A percentile compares a stretch with the other conserved stretches of the same genome.
phyloP scores from a whole-genome alignment of 2,888 invertebrate genomes.

The Pandemis cinnamomeana region DNA sequence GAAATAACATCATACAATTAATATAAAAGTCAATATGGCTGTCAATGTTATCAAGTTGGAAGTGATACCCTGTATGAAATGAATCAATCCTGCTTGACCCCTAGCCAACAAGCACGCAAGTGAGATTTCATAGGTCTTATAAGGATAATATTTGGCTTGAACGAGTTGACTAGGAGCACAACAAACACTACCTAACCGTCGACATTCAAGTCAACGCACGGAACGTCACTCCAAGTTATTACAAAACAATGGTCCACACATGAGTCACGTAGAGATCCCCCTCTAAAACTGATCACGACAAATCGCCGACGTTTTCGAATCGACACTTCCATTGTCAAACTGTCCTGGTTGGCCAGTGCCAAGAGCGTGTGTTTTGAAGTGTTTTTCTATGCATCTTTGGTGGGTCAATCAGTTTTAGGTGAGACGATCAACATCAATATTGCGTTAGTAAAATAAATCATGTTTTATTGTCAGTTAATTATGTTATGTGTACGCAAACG shows the following conservation, averaged over 20 bases:
- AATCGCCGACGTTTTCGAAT: not conserved
- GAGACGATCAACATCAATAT: not conserved
- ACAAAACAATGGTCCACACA: constrained; percentile 21
- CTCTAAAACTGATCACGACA: not conserved
- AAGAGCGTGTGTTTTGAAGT: no score
- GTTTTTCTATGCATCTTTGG: no score
- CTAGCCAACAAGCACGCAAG: not conserved
- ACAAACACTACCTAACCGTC: not conserved
- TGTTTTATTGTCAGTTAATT: not conserved
- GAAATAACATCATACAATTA: constrained; percentile 4
- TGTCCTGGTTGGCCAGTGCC: no score
- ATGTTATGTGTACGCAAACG: not conserved
- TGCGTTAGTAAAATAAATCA: not conserved
- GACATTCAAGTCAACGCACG: not conserved
- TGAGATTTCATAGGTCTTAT: not conserved
- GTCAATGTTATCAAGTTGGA: not conserved
- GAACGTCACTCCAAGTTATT: not conserved
- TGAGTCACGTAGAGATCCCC: not conserved
- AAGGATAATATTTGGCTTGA: not conserved
- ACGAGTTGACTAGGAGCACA: not conserved
- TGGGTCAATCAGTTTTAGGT: not conserved
- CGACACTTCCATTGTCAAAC: not conserved
- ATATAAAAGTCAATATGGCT: constrained; percentile 12
- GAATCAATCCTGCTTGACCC: not conserved
- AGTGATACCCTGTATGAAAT: not conserved